Evolutionary conservation across 2,888 invertebrate genomes (phyloP).

Genomic region (Smittia aterrima): DNA sequence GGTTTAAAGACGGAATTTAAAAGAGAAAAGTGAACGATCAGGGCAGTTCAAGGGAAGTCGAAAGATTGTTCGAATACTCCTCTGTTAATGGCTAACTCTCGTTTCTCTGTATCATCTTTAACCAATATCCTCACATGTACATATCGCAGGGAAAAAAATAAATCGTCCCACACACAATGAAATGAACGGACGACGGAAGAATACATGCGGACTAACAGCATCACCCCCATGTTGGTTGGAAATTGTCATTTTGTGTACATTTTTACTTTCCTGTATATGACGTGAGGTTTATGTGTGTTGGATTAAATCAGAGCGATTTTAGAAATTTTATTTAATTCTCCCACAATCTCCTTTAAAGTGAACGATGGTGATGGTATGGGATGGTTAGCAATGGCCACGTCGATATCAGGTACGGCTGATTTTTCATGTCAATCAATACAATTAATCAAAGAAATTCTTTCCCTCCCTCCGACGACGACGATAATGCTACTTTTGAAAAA

Average conservation of each 20-base stretch:
- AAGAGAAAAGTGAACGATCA: no score
- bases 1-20: background rate
- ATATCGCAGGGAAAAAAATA: background rate
- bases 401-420: constrained; percentile 27
- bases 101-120: no score
- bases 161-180: constrained; percentile 5
- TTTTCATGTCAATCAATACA: constrained; percentile 36
- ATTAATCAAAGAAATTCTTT: constrained; percentile 31
- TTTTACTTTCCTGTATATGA: constrained; percentile 15
- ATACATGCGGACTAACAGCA: background rate
- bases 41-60: no score
- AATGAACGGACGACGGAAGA: constrained; percentile 17
- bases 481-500: constrained; percentile 36
- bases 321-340: background rate
- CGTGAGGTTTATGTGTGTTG: constrained; percentile 34
- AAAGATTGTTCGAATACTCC: no score
- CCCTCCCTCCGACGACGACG: background rate
- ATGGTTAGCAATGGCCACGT: constrained; percentile 1
- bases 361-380: background rate
- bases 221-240: constrained; percentile 30
- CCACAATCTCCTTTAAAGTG: constrained; percentile 17
- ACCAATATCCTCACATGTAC: no score
- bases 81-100: no score
- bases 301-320: constrained; percentile 25
- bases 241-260: constrained; percentile 34